Conservation (phyloP, 2,113 vertebrate species). For the Machaerirhynchus nigripectus region DNA sequence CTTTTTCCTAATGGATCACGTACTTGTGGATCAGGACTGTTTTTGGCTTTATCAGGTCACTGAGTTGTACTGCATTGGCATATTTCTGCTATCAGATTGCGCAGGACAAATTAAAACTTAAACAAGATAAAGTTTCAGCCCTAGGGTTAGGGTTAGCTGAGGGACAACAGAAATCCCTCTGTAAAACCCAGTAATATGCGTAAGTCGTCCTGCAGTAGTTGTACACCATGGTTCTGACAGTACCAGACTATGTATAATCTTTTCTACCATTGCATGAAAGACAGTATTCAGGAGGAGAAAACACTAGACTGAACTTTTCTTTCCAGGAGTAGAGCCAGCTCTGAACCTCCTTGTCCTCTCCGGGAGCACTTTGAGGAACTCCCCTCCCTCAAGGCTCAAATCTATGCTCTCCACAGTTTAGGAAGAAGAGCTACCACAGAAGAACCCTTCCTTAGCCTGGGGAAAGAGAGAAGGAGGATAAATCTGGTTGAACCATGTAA, state of each 20-base stretch:
- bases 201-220: not conserved
- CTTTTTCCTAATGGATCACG: not conserved
- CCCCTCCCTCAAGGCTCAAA: not conserved
- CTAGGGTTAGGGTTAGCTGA: not conserved
- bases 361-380: not conserved
- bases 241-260: not conserved
- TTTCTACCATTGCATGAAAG: not conserved
- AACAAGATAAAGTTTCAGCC: not conserved
- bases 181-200: rapidly evolving
- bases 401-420: not conserved
- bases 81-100: not conserved
- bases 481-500: not conserved
- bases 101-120: not conserved
- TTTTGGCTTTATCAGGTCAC: not conserved
- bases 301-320: not conserved
- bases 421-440: not conserved
- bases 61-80: not conserved
- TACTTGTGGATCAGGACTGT: not conserved
- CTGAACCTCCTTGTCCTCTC: not conserved
- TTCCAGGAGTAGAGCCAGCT: not conserved
- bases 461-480: not conserved
- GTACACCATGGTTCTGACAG: not conserved
- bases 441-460: not conserved
- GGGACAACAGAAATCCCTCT: not conserved
- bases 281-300: not conserved